Base-by-base conservation (phyloP, 2,888 invertebrate genomes). In the Pseudococcus viburni region DNA sequence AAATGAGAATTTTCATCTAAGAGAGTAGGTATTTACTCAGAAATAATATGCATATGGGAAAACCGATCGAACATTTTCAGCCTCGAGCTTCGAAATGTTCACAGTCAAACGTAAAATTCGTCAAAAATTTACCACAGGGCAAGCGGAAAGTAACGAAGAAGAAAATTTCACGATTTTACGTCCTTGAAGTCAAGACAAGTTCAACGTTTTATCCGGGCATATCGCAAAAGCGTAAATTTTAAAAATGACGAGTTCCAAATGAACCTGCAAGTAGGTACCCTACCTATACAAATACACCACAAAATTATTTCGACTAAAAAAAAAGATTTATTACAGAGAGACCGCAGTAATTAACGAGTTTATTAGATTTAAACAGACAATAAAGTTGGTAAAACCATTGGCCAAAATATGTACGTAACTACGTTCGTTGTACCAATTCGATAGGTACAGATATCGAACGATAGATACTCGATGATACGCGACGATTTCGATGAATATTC, bases 141-240 rank as follows among this genome's bases (percentile, higher is more conserved):
- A n/a, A 8, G 17, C 19, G 4, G 64, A 64, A 9, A 64, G 11
- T 22, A 55, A 59, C 39, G 17, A 80, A 80, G 15, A 46, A 46
- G 26, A 83, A 73, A 15, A 15, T 73, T 73, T 73, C 12, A 73
- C 17, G 15, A 73, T 17, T 73, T 73, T 33, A 46, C 12, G 46
- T 7, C 80, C 80, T 83, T 83, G 46, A 73, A 33, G 7, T 6
- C 42, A 33, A 33, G 9, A 46, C 11, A 83, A 83, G 80, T 83
- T 83, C 80, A 83, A 46, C 80, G 80, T 46, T 83, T 83, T 80
- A 80, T 19, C 42, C 42, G 15, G n/a, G 19, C 19, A 42, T 42
- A 19, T 19, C 17, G 73, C 33, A 73, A 64, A 12, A 73, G 46
- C 46, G 19, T 83, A 83, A 83, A 46, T 42, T 46, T 46, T 3